Conservation (phyloP, 1,140 invertebrate species). For the Epicauta chinensis region DNA sequence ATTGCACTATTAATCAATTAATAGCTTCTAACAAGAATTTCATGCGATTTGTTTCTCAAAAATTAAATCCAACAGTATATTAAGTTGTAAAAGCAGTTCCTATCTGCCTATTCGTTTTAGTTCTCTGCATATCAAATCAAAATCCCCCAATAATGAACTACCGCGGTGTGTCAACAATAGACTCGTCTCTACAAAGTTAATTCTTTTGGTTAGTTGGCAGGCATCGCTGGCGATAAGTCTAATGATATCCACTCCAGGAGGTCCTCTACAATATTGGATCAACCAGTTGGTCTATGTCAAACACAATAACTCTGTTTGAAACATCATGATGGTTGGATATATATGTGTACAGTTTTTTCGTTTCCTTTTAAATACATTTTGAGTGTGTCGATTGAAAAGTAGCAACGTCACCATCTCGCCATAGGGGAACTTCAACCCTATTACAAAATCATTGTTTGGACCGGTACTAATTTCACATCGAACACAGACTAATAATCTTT, state of each 20-base stretch:
- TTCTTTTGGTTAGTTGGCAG: conserved; percentile 12
- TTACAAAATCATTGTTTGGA: conserved; percentile 17
- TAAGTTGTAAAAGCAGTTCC: too few relatives aligned
- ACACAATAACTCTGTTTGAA: conserved; percentile 9
- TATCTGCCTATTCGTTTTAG: too few relatives aligned
- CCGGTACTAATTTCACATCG: conserved; percentile 15
- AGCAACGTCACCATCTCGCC: conserved; percentile 13
- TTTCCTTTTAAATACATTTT: too few relatives aligned
- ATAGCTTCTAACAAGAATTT: too few relatives aligned
- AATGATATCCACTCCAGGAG: conserved; percentile 14
- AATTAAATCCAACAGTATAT: too few relatives aligned
- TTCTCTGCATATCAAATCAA: not conserved
- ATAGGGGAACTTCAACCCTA: conserved; percentile 15
- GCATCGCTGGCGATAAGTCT: conserved; percentile 13
- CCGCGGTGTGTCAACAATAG: conserved; percentile 7
- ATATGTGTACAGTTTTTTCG: too few relatives aligned
- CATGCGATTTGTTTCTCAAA: too few relatives aligned
- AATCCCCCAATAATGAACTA: conserved; percentile 7
- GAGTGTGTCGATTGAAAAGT: conserved; percentile 10
- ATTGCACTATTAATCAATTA: too few relatives aligned
- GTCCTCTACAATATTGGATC: conserved; percentile 6
- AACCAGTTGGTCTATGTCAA: conserved; percentile 15
- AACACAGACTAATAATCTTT: conserved; percentile 16
- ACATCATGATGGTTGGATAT: conserved; percentile 5
- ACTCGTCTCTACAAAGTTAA: conserved; percentile 8